Evolutionary conservation across 2,888 invertebrate species (phyloP), one percentile per base, ranked within the genome.

Genomic region (Asteroscopus sphinx): DNA sequence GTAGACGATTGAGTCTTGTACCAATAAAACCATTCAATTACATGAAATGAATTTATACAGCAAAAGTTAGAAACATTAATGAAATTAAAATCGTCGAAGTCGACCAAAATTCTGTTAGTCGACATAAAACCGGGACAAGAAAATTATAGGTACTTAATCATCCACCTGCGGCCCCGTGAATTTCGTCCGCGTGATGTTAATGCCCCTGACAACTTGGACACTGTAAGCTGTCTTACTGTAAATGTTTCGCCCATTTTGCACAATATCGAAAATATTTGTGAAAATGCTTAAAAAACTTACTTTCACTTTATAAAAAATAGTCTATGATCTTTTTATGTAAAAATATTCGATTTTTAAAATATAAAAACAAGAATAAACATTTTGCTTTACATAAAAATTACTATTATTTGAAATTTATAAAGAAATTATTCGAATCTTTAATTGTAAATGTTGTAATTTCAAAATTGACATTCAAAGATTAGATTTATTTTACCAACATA

Each of bases 161-260:
- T 32, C 12, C 66, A 66, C 68, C 73, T 67, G 60, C 21, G 35
- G 9, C 40, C 13, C 15, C 15, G 51, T 58, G 26, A 33, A 58
- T 12, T 35, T 48, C 37, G 46, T 47, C 21, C 35, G 42, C 36
- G n/a, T 17, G 25, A 17, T 47, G 33, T 12, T 67, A 72, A 66
- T 51, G 1, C 68, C 0, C 33, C 28, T 72, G 68, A 58, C 68
- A 66, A 66, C 39, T 72, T 67, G 39, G 68, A 72, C 68, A 59
- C 17, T 44, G 6, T 66, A 72, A 66, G 46, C 73, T 8, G 37
- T n/a, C 12, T 28, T n/a, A 47, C 33, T 25, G 26, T 33, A 26
- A 46, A 28, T 35, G 36, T 35, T 45, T 21, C n/a, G 5, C 13
- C 7, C 17, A 28, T 46, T 33, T 21, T 2, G 16, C 30, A 3